These are phyloP conservation scores for Scaptomyza cyrtandrae DNA, from an alignment of 2,888 invertebrate genomes.

Conservation along the genomic window DNA sequence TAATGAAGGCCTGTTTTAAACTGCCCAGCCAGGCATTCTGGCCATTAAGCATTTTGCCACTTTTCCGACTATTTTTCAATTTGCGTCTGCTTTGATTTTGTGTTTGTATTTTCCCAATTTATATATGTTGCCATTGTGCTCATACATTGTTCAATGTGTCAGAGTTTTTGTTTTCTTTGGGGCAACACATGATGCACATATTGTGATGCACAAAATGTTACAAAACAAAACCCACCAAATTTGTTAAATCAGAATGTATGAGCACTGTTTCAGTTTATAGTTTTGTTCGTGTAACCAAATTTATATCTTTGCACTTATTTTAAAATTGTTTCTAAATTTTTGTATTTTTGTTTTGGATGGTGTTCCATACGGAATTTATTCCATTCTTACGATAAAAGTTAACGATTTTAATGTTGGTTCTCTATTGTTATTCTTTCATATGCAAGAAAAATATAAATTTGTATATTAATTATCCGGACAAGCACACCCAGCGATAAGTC, in stretches of 20 bases:
- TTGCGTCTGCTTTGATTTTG: slow-evolving; percentile 59
- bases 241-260: slow-evolving; percentile 24
- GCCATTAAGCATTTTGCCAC: slow-evolving; percentile 41
- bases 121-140: slow-evolving; percentile 16
- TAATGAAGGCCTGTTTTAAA: slow-evolving; percentile 61
- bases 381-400: background rate
- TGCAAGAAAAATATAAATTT: slow-evolving; percentile 44
- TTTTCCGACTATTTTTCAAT: slow-evolving; percentile 54
- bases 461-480: slow-evolving; percentile 71
- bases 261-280: background rate
- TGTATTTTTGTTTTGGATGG: background rate
- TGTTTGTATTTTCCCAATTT: slow-evolving; percentile 14
- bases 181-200: too few species aligned
- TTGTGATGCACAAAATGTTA: slow-evolving; percentile 31
- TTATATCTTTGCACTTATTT: background rate
- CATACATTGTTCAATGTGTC: slow-evolving; percentile 42
- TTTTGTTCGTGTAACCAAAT: background rate
- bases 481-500: slow-evolving; percentile 40
- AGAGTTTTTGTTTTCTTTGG: slow-evolving; percentile 11
- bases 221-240: slow-evolving; percentile 24
- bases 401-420: background rate
- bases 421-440: background rate
- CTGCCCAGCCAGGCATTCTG: slow-evolving; percentile 45
- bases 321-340: too few species aligned
- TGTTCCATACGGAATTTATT: background rate